phyloP scores from a whole-genome alignment of 2,888 invertebrate species.

The Oscheius myriophilus region DNA sequence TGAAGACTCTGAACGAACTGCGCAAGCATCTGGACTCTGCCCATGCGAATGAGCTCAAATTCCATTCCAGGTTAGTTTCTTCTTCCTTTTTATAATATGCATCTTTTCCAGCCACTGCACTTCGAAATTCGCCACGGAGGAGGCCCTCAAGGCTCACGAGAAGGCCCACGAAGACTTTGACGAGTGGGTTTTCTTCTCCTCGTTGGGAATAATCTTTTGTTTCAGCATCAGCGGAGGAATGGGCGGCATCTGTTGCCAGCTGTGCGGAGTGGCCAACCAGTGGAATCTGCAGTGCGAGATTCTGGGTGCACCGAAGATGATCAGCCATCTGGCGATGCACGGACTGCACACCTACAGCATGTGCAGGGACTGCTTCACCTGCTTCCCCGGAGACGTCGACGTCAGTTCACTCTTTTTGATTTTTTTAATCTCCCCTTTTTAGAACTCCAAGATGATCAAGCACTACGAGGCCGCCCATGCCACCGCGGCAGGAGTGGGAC shows the following conservation, averaged over 20 bases:
- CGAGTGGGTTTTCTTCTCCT: not conserved
- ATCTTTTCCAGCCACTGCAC: constrained; percentile 23
- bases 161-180: constrained; percentile 10
- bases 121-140: constrained; percentile 23
- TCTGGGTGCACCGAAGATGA: constrained; percentile 10
- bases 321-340: constrained; percentile 35
- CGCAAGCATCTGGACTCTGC: not conserved
- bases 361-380: constrained; percentile 35
- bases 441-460: constrained; percentile 18
- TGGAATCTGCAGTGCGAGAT: constrained; percentile 32
- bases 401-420: constrained; percentile 25
- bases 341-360: constrained; percentile 36
- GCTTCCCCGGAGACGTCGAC: constrained; percentile 32
- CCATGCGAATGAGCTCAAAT: not conserved
- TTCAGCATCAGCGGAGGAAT: constrained; percentile 13
- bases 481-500: not conserved
- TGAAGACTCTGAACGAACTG: not conserved
- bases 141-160: constrained; percentile 21
- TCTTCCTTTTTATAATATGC: no score
- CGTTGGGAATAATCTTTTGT: constrained; percentile 2
- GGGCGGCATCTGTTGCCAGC: constrained; percentile 31
- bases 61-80: no score
- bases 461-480: constrained; percentile 30
- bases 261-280: constrained; percentile 39
- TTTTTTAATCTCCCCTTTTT: constrained; percentile 5